Base-by-base conservation (phyloP, 2,888 invertebrate species). In the Idaea dimidiata region DNA sequence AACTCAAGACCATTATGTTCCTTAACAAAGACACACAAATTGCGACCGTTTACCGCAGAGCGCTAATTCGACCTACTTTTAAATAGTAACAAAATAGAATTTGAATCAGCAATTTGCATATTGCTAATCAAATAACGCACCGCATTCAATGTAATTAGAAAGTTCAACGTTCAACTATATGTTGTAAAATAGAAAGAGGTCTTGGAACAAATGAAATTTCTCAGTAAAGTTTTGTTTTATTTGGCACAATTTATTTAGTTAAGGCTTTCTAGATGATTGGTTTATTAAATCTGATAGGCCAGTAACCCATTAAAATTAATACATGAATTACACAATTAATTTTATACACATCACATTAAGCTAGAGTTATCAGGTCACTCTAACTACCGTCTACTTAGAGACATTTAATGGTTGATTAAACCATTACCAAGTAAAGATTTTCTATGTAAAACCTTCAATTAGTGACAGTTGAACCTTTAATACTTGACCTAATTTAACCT, bases 91-190 rank as follows among this genome's bases (percentile, higher is more conserved):
- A 79, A 86, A 84, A 85, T 81, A 77, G 79, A 78, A 78, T 80
- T 83, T 82, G 87, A 86, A 86, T 88, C 86, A 84, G 79, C 81
- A 84, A 81, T 89, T 87, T 79, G 81, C 82, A 74, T 67, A 66
- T 65, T 72, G 79, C 82, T 89, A 89, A 89, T 84, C 79, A 85
- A 78, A 74, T 76, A 70, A 76, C 77, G 64, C 62, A 64, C 67
- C 58, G 65, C 66, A 60, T 64, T 67, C 81, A 76, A 82, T 75
- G 81, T 80, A 84, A 86, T 85, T 85, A 85, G 83, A 77, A 71
- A 70, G 67, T 56, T 17, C 69, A 72, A 76, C 79, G 78, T 77
- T 79, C 76, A 78, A 79, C 80, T 70, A 77, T 76, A 72, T 63
- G 59, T 59, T 69, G 76, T 73, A 73, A 74, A 71, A 68, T 64